A percentile compares a stretch with the other conserved stretches of the same genome.
Evolutionary conservation across 1,140 invertebrate species (phyloP).

Genomic region (Brachionus rotundiformis): DNA sequence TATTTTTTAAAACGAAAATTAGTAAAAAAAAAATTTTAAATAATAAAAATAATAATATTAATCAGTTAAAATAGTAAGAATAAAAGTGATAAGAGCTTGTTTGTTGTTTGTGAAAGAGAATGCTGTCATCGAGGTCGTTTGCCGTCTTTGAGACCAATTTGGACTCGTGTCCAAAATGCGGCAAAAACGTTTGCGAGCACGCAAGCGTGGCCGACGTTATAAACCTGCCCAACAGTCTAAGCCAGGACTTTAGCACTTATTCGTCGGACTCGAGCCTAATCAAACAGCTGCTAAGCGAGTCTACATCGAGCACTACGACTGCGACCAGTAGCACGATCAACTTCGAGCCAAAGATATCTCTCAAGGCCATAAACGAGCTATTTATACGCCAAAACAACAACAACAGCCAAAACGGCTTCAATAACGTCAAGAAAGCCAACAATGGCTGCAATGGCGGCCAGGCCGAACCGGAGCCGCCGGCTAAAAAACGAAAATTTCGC

Average conservation of each 20-base stretch:
- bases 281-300: conserved; percentile 15
- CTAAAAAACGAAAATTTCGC: background rate
- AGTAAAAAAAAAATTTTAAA: no score
- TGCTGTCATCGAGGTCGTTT: conserved; percentile 26
- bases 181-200: conserved; percentile 39
- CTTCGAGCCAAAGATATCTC: background rate
- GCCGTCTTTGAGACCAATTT: conserved; percentile 38
- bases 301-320: conserved; percentile 1
- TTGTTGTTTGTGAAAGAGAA: background rate
- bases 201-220: conserved; percentile 44
- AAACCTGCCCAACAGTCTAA: conserved; percentile 36
- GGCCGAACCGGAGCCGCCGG: no score
- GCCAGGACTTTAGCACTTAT: conserved; percentile 48
- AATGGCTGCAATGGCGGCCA: background rate
- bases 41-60: background rate
- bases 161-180: conserved; percentile 49
- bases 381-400: no score
- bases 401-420: no score
- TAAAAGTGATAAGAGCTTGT: background rate
- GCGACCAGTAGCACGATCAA: background rate
- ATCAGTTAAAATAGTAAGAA: background rate
- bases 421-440: no score
- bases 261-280: conserved; percentile 49
- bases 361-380: background rate
- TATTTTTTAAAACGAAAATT: no score